These are phyloP conservation scores for Holocentrus rufus DNA, from an alignment of 2,797 vertebrate genomes.

Conservation along the genomic window DNA sequence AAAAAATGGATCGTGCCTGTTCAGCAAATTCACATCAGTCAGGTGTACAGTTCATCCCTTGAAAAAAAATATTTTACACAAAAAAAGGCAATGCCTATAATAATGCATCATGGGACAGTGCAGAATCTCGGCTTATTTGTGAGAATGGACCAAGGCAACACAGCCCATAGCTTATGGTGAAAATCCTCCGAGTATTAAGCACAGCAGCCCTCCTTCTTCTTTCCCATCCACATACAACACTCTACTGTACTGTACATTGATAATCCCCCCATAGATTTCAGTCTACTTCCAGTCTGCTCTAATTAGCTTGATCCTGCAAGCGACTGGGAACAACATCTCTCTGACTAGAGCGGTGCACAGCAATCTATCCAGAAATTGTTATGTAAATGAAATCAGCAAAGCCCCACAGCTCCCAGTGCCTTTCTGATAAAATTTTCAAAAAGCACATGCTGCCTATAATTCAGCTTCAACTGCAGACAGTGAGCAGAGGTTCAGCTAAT, in stretches of 20 bases:
- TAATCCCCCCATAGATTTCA: constrained; percentile 39
- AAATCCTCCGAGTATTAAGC: too few species aligned
- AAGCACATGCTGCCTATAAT: not conserved
- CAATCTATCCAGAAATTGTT: not conserved
- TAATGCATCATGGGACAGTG: too few species aligned
- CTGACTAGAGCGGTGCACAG: not conserved
- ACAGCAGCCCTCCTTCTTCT: not conserved
- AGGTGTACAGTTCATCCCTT: too few species aligned
- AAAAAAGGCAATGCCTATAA: too few species aligned
- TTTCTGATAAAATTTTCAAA: not conserved
- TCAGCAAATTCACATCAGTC: too few species aligned
- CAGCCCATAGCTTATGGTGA: too few species aligned
- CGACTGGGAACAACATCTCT: not conserved
- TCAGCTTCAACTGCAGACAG: not conserved
- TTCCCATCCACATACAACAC: constrained; percentile 7
- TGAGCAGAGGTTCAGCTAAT: not conserved
- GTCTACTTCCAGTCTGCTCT: constrained; percentile 5
- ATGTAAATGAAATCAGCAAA: not conserved
- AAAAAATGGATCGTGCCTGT: too few species aligned
- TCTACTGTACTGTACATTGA: not conserved
- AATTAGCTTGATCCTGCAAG: constrained; percentile 47
- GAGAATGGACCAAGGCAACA: too few species aligned
- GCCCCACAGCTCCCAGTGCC: not conserved
- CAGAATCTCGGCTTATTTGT: too few species aligned
- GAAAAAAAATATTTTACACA: too few species aligned